Evolutionary conservation across 2,797 vertebrate species (phyloP), one percentile per base, ranked within the genome.

Genomic region (Myotis pilosus): DNA sequence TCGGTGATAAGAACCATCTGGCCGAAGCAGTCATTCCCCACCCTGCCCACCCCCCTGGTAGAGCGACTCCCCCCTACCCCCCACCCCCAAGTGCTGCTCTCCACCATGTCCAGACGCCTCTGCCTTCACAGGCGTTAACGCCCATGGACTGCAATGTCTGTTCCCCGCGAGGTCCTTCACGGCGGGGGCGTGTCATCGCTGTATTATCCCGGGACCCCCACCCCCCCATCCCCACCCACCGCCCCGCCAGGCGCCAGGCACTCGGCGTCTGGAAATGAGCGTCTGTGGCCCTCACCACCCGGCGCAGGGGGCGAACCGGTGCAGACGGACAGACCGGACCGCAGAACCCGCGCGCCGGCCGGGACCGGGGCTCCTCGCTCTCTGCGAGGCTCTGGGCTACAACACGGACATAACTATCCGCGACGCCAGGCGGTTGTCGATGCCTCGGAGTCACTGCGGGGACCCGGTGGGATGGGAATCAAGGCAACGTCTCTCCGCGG

Each of bases 1-100:
- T 94, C 60, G n/a, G 30, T 47, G 71, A 20, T 36, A 86, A 55
- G 79, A 81, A 49, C 38, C 68, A 74, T 8, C 30, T 81, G 85
- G 66, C 69, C 51, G 60, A 90, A 30, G 88, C 85, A 90, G 68
- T n/a, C 57, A 64, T 80, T 92, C 17, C 74, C 87, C 80, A 71
- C 5, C n/a, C 7, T 91, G 86, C 33, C 28, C 51, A 84, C 13
- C 6, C n/a, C 28, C 33, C 36, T 6, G 41, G 53, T 11, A 81
- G 64, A 90, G 22, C 12, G 53, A 62, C 47, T 75, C 38, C 55
- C 94, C 74, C 68, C 41, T n/a, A n/a, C n/a, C n/a, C n/a, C n/a
- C n/a, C n/a, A n/a, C 44, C 11, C 44, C 62, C 68, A 47, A 20
- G 6, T 51, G 30, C 22, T 89, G 57, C 76, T 71, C 49, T 76